Conservation (phyloP, 2,113 vertebrate species). For the Nothocercus nigrocapillus region DNA sequence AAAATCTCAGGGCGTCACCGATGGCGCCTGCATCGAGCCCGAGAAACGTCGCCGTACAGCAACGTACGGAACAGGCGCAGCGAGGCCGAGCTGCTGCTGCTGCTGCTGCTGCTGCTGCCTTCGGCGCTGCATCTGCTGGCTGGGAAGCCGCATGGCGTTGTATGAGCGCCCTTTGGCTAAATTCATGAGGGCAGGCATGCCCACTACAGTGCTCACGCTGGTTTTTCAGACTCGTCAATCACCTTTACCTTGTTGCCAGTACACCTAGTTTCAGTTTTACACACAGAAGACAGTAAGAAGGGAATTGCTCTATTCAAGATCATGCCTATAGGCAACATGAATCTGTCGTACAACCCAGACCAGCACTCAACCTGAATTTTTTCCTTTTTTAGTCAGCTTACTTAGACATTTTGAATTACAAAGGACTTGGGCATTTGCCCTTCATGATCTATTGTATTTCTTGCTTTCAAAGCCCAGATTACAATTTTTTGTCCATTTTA, state of each 20-base stretch:
- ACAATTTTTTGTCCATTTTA: neutral
- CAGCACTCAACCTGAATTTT: neutral
- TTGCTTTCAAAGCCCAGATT: neutral
- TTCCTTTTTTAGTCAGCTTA: constrained; percentile 15
- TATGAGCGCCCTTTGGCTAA: neutral
- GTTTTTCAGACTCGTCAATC: fast-evolving
- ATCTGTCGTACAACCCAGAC: neutral
- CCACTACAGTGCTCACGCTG: neutral
- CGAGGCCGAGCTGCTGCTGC: neutral
- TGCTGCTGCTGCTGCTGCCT: neutral
- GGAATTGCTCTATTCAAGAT: neutral
- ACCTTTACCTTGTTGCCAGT: neutral
- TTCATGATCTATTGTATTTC: neutral
- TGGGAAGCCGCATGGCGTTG: neutral
- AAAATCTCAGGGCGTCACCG: neutral
- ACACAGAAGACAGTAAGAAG: neutral
- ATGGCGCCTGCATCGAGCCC: neutral
- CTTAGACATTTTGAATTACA: neutral
- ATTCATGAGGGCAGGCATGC: neutral
- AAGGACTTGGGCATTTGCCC: neutral
- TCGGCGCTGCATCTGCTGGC: neutral
- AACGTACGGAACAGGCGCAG: neutral
- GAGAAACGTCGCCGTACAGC: fast-evolving
- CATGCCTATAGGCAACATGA: neutral
- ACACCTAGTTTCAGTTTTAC: constrained; percentile 12